Base-by-base conservation (phyloP, 2,888 invertebrate genomes). In the Zaprionus lineosus region DNA sequence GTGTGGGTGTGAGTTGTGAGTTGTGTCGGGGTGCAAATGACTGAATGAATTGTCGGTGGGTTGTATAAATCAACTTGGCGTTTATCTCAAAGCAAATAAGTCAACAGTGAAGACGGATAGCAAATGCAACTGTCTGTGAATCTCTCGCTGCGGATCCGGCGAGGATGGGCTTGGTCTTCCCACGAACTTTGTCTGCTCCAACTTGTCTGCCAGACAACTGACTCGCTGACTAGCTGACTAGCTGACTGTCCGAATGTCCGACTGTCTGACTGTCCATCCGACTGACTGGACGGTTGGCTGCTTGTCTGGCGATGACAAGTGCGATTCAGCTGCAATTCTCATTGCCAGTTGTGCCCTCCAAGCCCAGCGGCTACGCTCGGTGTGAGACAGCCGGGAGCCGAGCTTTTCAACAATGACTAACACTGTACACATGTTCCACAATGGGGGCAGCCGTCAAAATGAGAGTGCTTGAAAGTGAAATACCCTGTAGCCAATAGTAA, bases 101-200 rank as follows among this genome's bases (percentile, higher is more conserved):
- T 79, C 85, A 79, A 82, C 83, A 82, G 85, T 78, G 84, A 74
- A 84, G 85, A 78, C 78, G 85, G 77, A 77, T 84, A 78, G 77
- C 74, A 59, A 76, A 62, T 81, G 73, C 77, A 76, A 69, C 53
- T 60, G 67, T 44, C 46, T 48, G 50, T 37, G 50, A 48, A 50
- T 39, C 2, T 39, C 19, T n/a, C 21, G n/a, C 18, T 26, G 51
- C 2, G 6, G 19, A 24, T 4, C 6, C 16, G 9, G 21, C 6
- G 9, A 28, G 39, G 12, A 33, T 26, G 16, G 33, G 43, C n/a
- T 8, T 24, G n/a, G 24, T 24, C 8, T 7, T 24, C 24, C 24
- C 24, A 24, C 2, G n/a, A 5, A 7, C n/a, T n/a, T n/a, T n/a
- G n/a, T n/a, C n/a, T n/a, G n/a, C n/a, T n/a, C n/a, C n/a, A n/a